Evolutionary conservation across 1,140 invertebrate species (phyloP), one percentile per base, ranked within the genome.

Genomic region (Microplitis demolitor): DNA sequence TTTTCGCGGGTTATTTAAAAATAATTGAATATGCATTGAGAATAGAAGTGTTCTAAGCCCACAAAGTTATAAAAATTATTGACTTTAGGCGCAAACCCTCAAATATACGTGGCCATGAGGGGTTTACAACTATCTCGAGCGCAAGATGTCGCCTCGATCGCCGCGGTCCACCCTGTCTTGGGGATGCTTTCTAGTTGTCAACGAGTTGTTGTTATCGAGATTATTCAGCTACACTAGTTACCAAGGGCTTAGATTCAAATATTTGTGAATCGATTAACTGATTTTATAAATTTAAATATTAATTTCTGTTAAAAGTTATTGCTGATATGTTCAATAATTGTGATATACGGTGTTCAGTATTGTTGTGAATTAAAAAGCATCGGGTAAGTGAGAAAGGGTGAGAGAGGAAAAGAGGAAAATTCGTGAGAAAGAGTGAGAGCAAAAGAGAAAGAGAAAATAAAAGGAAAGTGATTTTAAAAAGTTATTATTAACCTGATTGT

Each of bases 131-230:
- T 69, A 63, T 63, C 63, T 74, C 66, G 58, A 60, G 72, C 77
- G 78, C 56, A 75, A 82, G 82, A 78, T 83, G 83, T 79, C 79
- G 80, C 69, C 39, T 72, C 74, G 71, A 75, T 77, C 78, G 78
- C 71, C 66, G 69, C 78, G 80, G 78, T 81, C 80, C 81, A 83
- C 81, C 82, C 82, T 81, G 75, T 70, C 75, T 79, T 66, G 37
- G 51, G 63, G 64, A 72, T 73, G 71, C 71, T 73, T 68, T 68
- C 56, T 45, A 73, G 64, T 73, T 73, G 71, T 73, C 71, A 73
- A 73, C 64, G 64, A 68, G 71, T 68, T 67, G 71, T 73, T 72
- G 70, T 72, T 37, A 72, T 66, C 53, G 50, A 60, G 54, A 39
- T 66, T 62, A 45, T 62, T 51, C 68, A 50, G 54, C 24, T 45